Conservation (phyloP, 2,797 vertebrate species). For the Poecilia picta region DNA sequence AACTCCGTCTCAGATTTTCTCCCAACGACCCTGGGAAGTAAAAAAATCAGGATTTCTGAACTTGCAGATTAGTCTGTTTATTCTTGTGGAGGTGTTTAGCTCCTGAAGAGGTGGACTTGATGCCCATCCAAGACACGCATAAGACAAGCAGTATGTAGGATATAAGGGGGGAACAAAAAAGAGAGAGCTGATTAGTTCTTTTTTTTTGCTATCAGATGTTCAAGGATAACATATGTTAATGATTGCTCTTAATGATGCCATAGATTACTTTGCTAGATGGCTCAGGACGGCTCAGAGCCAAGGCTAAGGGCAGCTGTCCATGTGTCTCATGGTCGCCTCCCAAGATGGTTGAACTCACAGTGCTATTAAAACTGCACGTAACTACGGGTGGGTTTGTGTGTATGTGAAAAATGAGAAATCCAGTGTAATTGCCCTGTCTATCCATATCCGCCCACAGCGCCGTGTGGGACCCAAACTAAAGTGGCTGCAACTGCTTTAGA, state of each 20-base stretch:
- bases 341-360: constrained; percentile 55
- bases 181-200: constrained; percentile 11
- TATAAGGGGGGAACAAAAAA: constrained; percentile 8
- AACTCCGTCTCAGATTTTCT: constrained; percentile 62
- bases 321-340: constrained; percentile 41
- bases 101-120: constrained; percentile 37
- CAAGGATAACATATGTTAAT: constrained; percentile 60
- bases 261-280: constrained; percentile 51
- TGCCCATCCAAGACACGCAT: constrained; percentile 22
- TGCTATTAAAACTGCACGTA: constrained; percentile 45
- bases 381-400: constrained; percentile 32
- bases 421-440: constrained; percentile 74
- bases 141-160: background rate
- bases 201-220: constrained; percentile 52
- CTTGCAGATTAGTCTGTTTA: constrained; percentile 50
- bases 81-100: constrained; percentile 52
- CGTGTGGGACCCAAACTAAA: constrained; percentile 70
- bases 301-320: constrained; percentile 42
- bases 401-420: constrained; percentile 45
- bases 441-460: constrained; percentile 70
- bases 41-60: constrained; percentile 57
- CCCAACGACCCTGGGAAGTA: constrained; percentile 47
- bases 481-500: constrained; percentile 72
- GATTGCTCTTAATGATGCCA: constrained; percentile 60
- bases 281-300: constrained; percentile 41